These are phyloP conservation scores for Phoeniculus purpureus DNA, from an alignment of 2,797 vertebrate genomes.

Conservation along the genomic window DNA sequence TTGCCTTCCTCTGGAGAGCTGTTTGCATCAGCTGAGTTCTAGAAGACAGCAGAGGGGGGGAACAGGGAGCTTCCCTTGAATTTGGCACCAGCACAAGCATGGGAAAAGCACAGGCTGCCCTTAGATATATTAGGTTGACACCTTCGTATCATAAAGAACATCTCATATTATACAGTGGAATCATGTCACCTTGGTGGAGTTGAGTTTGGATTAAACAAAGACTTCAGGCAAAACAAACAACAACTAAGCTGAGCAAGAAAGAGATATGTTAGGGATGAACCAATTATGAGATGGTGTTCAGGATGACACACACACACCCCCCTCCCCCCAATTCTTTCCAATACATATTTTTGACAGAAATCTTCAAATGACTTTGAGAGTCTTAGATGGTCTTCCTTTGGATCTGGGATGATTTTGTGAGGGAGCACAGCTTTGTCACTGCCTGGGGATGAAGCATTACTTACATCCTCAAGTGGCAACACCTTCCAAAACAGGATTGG, in stretches of 20 bases:
- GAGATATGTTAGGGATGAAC: background rate
- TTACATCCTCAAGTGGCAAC: background rate
- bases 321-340: background rate
- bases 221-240: background rate
- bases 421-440: background rate
- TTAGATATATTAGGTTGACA: background rate
- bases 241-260: background rate
- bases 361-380: background rate
- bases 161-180: background rate
- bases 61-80: background rate
- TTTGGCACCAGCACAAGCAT: background rate
- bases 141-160: background rate
- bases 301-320: background rate
- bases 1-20: conserved; percentile 71
- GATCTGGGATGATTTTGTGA: background rate
- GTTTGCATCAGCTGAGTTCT: conserved; percentile 71
- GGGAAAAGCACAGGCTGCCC: background rate
- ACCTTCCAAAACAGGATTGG: background rate
- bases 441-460: background rate
- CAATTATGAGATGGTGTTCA: background rate
- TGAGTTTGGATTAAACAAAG: background rate
- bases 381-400: background rate
- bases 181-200: background rate
- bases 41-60: background rate
- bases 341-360: background rate